Conservation (phyloP, 1,140 invertebrate species). For the Tribolium castaneum region DNA sequence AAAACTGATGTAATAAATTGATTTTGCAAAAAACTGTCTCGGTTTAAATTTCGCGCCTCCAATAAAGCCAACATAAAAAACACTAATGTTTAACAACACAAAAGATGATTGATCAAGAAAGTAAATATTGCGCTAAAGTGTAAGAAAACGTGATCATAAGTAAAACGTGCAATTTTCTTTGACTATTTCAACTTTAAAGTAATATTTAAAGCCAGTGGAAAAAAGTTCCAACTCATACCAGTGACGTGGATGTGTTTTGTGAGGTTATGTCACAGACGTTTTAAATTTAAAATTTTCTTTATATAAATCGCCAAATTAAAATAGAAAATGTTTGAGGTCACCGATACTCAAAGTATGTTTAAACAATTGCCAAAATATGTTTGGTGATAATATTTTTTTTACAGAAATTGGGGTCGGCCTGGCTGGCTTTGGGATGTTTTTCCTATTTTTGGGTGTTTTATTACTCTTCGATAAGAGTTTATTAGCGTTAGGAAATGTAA, state of each 20-base stretch:
- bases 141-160: not conserved
- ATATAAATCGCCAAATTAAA: conserved; percentile 2
- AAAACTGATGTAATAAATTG: too few relatives aligned
- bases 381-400: conserved; percentile 46
- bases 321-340: conserved; percentile 75
- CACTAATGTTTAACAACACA: not conserved
- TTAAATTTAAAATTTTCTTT: conserved; percentile 27
- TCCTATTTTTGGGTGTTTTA: conserved; percentile 94
- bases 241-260: conserved; percentile 36
- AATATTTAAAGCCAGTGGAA: not conserved
- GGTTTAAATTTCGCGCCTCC: too few relatives aligned
- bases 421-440: conserved; percentile 95
- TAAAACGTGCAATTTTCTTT: not conserved
- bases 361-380: conserved; percentile 28
- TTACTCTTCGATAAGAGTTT: conserved; percentile 98
- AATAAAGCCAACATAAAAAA: too few relatives aligned
- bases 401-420: conserved; percentile 97
- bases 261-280: conserved; percentile 20
- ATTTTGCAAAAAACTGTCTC: too few relatives aligned
- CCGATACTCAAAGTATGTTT: conserved; percentile 78
- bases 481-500: conserved; percentile 98
- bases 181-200: not conserved
- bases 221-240: not conserved
- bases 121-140: not conserved
- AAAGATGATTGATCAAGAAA: not conserved